phyloP scores from a whole-genome alignment of 2,888 invertebrate species.

The Drosophila vallismaia region DNA sequence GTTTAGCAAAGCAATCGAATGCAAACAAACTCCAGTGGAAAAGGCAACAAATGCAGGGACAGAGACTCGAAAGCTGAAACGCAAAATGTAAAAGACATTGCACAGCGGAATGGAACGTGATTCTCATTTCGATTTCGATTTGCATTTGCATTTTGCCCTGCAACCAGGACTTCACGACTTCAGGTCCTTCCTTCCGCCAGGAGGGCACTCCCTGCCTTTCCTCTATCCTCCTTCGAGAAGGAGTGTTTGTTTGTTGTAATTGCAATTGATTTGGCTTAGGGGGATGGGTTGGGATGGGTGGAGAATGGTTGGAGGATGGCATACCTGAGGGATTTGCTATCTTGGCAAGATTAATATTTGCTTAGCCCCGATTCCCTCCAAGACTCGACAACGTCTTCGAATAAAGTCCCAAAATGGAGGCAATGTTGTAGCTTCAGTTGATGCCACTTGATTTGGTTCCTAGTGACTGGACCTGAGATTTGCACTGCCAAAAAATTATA shows the following conservation, averaged over 20 bases:
- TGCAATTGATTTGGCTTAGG: conserved; percentile 47
- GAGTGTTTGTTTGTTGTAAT: conserved; percentile 44
- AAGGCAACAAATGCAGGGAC: neutral
- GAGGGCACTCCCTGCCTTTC: neutral
- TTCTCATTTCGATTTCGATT: conserved; percentile 52
- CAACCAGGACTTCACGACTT: conserved; percentile 3
- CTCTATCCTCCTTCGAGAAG: too few relatives aligned
- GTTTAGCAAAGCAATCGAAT: conserved; percentile 68
- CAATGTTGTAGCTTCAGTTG: conserved; percentile 10
- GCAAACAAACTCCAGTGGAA: conserved; percentile 53
- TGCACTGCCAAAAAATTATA: neutral
- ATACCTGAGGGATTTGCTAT: conserved; percentile 29
- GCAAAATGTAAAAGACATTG: conserved; percentile 38
- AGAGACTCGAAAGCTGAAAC: conserved; percentile 16
- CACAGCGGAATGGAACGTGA: conserved; percentile 36
- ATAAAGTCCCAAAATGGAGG: conserved; percentile 6
- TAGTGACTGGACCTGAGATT: neutral
- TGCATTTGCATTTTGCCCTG: conserved; percentile 37
- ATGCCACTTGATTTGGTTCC: conserved; percentile 14
- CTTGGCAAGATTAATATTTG: conserved; percentile 46
- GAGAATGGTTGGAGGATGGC: conserved; percentile 7
- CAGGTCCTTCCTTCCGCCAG: neutral
- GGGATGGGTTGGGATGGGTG: neutral
- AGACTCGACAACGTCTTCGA: neutral
- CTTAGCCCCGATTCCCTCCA: conserved; percentile 3